These are phyloP conservation scores for Dolichallabes microphthalmus DNA, from an alignment of 2,113 vertebrate genomes.

Conservation along the genomic window DNA sequence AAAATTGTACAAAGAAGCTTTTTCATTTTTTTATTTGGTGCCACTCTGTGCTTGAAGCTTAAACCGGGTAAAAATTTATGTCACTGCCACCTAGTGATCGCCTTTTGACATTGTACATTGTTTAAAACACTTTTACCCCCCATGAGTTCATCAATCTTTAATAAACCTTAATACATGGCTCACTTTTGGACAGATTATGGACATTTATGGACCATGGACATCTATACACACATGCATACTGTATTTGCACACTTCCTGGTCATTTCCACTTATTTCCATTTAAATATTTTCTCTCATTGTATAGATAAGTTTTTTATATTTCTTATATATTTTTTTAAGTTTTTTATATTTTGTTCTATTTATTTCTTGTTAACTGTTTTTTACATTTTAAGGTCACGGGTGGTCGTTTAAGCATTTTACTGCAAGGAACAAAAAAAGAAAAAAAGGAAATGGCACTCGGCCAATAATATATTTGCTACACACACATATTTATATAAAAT, in stretches of 20 bases:
- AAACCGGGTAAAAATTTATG: not conserved
- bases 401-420: no score
- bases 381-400: no score
- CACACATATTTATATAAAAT: constrained; percentile 76
- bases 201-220: no score
- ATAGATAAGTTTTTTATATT: no score
- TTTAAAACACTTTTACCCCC: not conserved
- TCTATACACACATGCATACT: no score
- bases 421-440: constrained; percentile 53
- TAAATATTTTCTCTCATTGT: no score
- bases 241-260: no score
- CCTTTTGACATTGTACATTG: not conserved
- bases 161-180: not conserved
- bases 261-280: no score
- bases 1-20: not conserved
- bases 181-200: no score
- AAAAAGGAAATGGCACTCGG: constrained; percentile 65
- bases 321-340: no score
- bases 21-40: not conserved
- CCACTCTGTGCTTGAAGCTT: not conserved
- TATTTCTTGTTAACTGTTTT: no score
- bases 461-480: constrained; percentile 66
- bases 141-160: not conserved
- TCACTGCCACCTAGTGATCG: constrained; percentile 61
- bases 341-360: no score